Evolutionary conservation across 1,140 invertebrate species (phyloP).

Genomic region (Planococcus citri): DNA sequence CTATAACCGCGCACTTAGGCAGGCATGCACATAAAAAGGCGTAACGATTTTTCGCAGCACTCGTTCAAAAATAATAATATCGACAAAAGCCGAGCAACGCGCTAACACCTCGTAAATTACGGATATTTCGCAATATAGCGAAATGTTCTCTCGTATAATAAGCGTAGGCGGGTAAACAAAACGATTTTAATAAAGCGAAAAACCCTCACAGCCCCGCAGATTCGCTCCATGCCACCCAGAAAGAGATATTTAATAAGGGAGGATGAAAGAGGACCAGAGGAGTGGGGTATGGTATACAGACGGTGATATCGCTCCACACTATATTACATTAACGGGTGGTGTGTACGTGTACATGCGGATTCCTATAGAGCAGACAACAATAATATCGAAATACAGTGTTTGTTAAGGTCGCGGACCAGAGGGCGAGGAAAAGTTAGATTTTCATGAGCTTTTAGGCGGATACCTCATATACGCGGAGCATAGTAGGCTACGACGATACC

Average conservation of each 20-base stretch:
- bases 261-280: too few relatives aligned
- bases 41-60: not conserved
- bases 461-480: not conserved
- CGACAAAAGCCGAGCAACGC: not conserved
- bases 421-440: not conserved
- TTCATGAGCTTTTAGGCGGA: not conserved
- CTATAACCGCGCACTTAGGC: too few relatives aligned
- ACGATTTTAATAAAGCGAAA: conserved; percentile 16
- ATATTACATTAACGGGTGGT: not conserved
- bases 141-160: conserved; percentile 1
- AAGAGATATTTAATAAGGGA: not conserved
- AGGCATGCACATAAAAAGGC: not conserved
- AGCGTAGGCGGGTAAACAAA: conserved; percentile 17
- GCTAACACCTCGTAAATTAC: conserved; percentile 13
- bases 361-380: not conserved
- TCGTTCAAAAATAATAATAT: conserved; percentile 8
- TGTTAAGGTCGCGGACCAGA: not conserved
- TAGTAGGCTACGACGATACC: too few relatives aligned
- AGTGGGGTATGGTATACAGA: too few relatives aligned
- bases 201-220: not conserved
- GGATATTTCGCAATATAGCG: conserved; percentile 1
- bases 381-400: conserved; percentile 1
- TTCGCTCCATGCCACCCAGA: not conserved
- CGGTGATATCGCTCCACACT: not conserved
- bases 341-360: not conserved